Conservation (phyloP, 2,113 vertebrate species). For the Mobula birostris region DNA sequence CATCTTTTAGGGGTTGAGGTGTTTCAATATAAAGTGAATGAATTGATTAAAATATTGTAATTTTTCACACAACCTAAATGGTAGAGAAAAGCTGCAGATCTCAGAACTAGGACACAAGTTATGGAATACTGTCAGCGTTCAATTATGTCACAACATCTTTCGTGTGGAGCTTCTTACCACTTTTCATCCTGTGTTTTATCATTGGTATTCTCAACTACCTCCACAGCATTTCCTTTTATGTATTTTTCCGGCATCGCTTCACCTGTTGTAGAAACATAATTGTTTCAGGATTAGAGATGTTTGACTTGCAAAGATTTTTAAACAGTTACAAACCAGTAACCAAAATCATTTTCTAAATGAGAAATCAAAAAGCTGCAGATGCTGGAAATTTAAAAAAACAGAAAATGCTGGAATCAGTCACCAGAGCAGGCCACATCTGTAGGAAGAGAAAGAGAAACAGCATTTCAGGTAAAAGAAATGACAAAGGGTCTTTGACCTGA, state of each 20-base stretch:
- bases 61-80: background rate
- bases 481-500: too few relatives aligned
- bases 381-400: too few relatives aligned
- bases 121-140: background rate
- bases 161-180: background rate
- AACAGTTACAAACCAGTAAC: background rate
- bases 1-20: background rate
- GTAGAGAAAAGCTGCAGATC: background rate
- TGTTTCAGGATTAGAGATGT: background rate
- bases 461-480: too few relatives aligned
- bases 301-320: background rate
- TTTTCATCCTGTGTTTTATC: background rate
- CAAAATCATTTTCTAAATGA: too few relatives aligned
- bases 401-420: too few relatives aligned
- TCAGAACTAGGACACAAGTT: background rate
- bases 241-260: conserved; percentile 1
- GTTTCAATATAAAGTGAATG: conserved; percentile 8
- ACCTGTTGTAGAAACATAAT: background rate
- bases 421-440: too few relatives aligned
- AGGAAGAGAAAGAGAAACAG: too few relatives aligned
- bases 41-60: background rate
- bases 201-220: background rate
- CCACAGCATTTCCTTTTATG: background rate
- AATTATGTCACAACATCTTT: background rate
- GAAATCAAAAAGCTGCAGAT: too few relatives aligned